Evolutionary conservation across 1,140 invertebrate genomes (phyloP).

Genomic region (Pseudomyrmex pallidus): DNA sequence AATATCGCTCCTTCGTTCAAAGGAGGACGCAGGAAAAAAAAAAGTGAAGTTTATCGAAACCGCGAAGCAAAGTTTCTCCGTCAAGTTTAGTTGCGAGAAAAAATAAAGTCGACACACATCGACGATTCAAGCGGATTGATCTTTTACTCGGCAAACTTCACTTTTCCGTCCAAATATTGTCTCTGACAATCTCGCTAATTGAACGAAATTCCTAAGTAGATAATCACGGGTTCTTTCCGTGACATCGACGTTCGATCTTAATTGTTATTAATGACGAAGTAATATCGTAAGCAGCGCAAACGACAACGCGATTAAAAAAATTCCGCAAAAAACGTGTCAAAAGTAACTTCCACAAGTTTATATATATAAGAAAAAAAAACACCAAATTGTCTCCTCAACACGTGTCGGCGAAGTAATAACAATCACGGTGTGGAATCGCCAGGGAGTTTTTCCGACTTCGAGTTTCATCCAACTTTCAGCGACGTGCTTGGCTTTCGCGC

Average conservation of each 20-base stretch:
- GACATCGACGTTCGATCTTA: background rate
- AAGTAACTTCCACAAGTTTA: background rate
- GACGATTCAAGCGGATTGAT: too few species aligned
- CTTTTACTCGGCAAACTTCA: too few species aligned
- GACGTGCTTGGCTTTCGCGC: background rate
- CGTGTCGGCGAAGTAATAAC: background rate
- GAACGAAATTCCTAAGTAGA: background rate
- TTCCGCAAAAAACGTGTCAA: background rate
- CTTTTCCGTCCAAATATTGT: background rate
- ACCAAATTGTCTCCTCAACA: background rate
- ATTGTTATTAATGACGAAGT: slow-evolving; percentile 11
- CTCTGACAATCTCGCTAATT: background rate
- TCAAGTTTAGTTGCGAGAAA: too few species aligned
- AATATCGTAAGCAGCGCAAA: background rate
- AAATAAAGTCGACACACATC: too few species aligned
- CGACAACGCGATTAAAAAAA: too few species aligned
- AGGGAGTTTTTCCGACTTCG: background rate
- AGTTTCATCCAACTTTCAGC: slow-evolving; percentile 9
- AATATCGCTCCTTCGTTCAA: too few species aligned
- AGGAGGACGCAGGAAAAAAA: too few species aligned
- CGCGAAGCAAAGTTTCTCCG: too few species aligned
- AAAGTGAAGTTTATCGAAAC: too few species aligned
- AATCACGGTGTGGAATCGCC: background rate
- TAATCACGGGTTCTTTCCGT: background rate
- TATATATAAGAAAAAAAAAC: too few species aligned